Percentiles rank a stretch among this genome's conserved stretches.
Evolutionary conservation across 1,140 invertebrate species (phyloP).

Genomic region (Drosophila gunungcola): DNA sequence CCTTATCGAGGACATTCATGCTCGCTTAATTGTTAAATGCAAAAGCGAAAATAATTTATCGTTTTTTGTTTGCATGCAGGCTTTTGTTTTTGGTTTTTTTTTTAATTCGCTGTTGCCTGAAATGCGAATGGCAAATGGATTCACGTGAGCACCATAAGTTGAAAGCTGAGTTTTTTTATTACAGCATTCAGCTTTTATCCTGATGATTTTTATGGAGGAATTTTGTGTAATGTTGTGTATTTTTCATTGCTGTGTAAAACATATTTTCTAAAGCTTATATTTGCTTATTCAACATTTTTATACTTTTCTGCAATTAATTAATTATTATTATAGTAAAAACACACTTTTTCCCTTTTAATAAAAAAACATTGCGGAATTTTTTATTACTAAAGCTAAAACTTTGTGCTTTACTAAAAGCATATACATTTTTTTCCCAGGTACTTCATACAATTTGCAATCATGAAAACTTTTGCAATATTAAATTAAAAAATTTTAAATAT

Average conservation of each 20-base stretch:
- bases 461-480: too few relatives aligned
- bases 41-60: constrained; percentile 8
- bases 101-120: neutral
- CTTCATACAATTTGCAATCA: neutral
- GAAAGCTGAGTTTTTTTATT: constrained; percentile 1
- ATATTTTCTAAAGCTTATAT: neutral
- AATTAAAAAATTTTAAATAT: neutral
- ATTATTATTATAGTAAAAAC: too few relatives aligned
- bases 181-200: neutral
- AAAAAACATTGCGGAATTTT: too few relatives aligned
- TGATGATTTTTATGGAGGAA: neutral
- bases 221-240: neutral
- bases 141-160: constrained; percentile 6
- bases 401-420: too few relatives aligned
- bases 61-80: neutral
- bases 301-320: too few relatives aligned
- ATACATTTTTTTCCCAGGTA: too few relatives aligned
- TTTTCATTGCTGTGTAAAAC: neutral
- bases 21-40: constrained; percentile 43
- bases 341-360: too few relatives aligned
- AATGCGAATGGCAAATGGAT: neutral
- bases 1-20: constrained; percentile 45
- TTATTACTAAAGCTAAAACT: too few relatives aligned
- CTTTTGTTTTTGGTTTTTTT: constrained; percentile 2
- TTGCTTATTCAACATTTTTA: too few relatives aligned